Percentiles rank a stretch among this genome's conserved stretches.
phyloP scores from a whole-genome alignment of 1,140 invertebrate species.

The Eurosta solidaginis region DNA sequence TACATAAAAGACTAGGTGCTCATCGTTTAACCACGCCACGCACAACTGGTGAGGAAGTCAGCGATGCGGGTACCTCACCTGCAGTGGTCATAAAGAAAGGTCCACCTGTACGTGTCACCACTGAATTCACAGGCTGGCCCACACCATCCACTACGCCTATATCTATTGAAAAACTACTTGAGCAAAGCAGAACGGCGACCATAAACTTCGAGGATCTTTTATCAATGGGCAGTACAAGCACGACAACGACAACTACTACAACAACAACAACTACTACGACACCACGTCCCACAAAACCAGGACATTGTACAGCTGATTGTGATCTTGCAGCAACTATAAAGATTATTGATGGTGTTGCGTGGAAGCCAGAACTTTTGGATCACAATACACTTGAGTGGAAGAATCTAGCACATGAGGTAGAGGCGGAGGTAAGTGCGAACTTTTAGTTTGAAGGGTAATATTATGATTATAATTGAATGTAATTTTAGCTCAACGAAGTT shows the following conservation, averaged over 20 bases:
- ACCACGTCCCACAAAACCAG: slow-evolving; percentile 76
- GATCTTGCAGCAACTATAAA: slow-evolving; percentile 83
- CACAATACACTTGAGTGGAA: slow-evolving; percentile 86
- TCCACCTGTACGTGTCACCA: slow-evolving; percentile 81
- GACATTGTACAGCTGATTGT: slow-evolving; percentile 76
- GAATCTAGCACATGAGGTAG: slow-evolving; percentile 76
- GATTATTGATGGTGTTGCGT: slow-evolving; percentile 77
- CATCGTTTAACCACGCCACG: slow-evolving; percentile 67
- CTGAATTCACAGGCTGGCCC: slow-evolving; percentile 88
- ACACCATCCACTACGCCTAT: slow-evolving; percentile 82
- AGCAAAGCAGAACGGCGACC: slow-evolving; percentile 70
- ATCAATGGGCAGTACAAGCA: slow-evolving; percentile 59
- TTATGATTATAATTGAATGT: background rate
- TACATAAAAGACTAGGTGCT: slow-evolving; percentile 70
- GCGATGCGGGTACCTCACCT: slow-evolving; percentile 59
- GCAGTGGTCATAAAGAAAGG: slow-evolving; percentile 77
- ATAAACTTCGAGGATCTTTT: slow-evolving; percentile 56
- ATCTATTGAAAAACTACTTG: slow-evolving; percentile 78
- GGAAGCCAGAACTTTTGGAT: slow-evolving; percentile 84
- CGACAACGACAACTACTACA: slow-evolving; percentile 73
- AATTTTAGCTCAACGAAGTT: slow-evolving; percentile 74
- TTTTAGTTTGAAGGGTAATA: background rate
- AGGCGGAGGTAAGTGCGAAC: slow-evolving; percentile 68
- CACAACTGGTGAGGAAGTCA: slow-evolving; percentile 48
- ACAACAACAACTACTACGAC: slow-evolving; percentile 78